Base-by-base conservation (phyloP, 2,888 invertebrate species). In the Chymomyza amoena region DNA sequence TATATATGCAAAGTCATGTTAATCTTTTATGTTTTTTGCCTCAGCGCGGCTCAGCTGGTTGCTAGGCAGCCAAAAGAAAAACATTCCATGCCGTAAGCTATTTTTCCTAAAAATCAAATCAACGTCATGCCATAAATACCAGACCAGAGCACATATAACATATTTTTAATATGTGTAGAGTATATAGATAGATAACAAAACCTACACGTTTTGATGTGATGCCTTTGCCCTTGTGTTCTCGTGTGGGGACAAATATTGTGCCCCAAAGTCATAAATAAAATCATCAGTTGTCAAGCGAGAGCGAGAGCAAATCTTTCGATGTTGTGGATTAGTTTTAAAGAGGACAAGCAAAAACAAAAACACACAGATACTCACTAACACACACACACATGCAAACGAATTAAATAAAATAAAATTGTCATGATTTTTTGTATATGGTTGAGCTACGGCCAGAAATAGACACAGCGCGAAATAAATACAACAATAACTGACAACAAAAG, bases 251-350 rank as follows among this genome's bases (percentile, higher is more conserved):
- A 13, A 16, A 7, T 6, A 54, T 6, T 20, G n/a, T n/a, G 20
- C 54, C 54, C 54, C 54, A 18, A 57, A 57, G 68, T 79, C 87
- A 86, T 83, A 83, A 83, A 83, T 83, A 84, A 86, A 78, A 78
- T 79, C 80, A 86, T 81, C 82, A 86, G 81, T 80, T 81, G 84
- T 81, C 81, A 80, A 69, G 20, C 67, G 50, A 68, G 61, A 18
- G 73, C 64, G n/a, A n/a, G n/a, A 57, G 57, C 71, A 74, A 77
- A 66, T 75, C 20, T 57, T 57, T 18, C 10, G 10, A 13, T 25
- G 20, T 57, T 57, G 50, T 18, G 54, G 76, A 80, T 81, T 79
- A 84, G 76, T 75, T 61, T 61, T 45, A 78, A n/a, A 62, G 68
- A 61, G 75, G 61, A 28, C 52, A 64, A 67, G 45, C 61, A 59